phyloP scores from a whole-genome alignment of 2,113 vertebrate genomes.

The Sturnira hondurensis region DNA sequence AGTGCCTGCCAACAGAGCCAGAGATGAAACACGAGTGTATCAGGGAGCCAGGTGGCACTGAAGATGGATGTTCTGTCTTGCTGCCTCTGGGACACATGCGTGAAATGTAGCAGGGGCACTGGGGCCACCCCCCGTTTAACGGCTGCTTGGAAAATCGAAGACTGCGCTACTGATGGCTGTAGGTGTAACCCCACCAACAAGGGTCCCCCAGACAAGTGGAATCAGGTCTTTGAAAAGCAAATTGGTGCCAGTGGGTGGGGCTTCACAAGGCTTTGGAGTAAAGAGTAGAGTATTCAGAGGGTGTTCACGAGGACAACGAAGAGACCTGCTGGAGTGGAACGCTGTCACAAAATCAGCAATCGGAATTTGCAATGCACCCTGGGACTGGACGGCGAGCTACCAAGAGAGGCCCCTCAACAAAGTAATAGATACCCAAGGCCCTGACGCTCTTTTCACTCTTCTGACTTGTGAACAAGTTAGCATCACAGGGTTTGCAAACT shows the following conservation, averaged over 20 bases:
- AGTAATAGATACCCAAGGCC: not conserved
- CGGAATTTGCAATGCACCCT: not conserved
- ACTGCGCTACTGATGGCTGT: not conserved
- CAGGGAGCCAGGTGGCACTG: constrained; percentile 66
- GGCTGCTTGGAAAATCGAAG: not conserved
- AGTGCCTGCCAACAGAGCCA: not conserved
- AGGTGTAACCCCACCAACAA: not conserved
- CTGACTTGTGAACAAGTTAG: not conserved
- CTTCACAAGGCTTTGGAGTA: not conserved
- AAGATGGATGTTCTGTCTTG: not conserved
- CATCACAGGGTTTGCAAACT: not conserved
- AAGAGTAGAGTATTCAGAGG: not conserved
- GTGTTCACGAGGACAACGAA: not conserved
- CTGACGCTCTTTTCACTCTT: not conserved
- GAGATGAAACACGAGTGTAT: constrained; percentile 35
- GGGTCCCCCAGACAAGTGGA: not conserved
- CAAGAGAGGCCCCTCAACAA: not conserved
- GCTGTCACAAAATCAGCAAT: not conserved
- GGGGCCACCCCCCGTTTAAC: not conserved
- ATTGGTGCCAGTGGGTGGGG: not conserved
- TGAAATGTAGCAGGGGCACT: not conserved
- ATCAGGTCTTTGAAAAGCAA: not conserved
- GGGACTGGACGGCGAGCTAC: not conserved
- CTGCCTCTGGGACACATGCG: constrained; percentile 29
- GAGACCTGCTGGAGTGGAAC: not conserved